A percentile compares a stretch with the other conserved stretches of the same genome.
phyloP scores from a whole-genome alignment of 2,113 vertebrate species.

The Saccopteryx leptura region DNA sequence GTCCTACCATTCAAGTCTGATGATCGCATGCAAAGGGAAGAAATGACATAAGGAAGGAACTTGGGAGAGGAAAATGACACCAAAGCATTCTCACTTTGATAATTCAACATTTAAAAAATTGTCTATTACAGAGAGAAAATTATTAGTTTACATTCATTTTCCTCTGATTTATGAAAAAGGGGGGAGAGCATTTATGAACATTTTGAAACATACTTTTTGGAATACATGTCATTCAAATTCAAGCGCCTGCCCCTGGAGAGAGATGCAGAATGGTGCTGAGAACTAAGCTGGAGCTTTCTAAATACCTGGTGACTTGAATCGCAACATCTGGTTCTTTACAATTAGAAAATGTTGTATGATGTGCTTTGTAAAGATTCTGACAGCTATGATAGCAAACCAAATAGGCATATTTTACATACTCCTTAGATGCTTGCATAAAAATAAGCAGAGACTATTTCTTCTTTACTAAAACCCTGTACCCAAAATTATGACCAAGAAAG shows the following conservation, averaged over 20 bases:
- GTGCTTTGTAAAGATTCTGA: conserved; percentile 53
- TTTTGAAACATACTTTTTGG: conserved; percentile 28
- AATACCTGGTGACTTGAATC: conserved; percentile 59
- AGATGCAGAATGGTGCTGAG: conserved; percentile 17
- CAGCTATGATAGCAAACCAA: conserved; percentile 39
- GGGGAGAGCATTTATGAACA: not conserved
- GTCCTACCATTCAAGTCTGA: conserved; percentile 44
- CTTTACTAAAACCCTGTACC: not conserved
- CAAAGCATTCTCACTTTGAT: not conserved
- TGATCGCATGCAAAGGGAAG: not conserved
- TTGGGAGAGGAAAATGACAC: not conserved
- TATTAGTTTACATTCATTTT: conserved; percentile 10
- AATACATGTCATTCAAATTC: conserved; percentile 50
- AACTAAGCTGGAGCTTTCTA: conserved; percentile 37
- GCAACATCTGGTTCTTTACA: conserved; percentile 70
- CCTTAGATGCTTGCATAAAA: not conserved
- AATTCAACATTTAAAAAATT: conserved; percentile 35
- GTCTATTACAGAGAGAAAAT: conserved; percentile 3
- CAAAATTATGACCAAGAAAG: conserved; percentile 55
- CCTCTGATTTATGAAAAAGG: conserved; percentile 24
- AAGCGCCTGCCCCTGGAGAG: conserved; percentile 40
- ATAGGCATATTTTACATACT: conserved; percentile 12
- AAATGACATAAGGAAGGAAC: not conserved
- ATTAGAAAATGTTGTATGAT: conserved; percentile 3
- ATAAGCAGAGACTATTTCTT: not conserved